These are phyloP conservation scores for Nebria ingens DNA, from an alignment of 1,140 invertebrate species.

Conservation along the genomic window DNA sequence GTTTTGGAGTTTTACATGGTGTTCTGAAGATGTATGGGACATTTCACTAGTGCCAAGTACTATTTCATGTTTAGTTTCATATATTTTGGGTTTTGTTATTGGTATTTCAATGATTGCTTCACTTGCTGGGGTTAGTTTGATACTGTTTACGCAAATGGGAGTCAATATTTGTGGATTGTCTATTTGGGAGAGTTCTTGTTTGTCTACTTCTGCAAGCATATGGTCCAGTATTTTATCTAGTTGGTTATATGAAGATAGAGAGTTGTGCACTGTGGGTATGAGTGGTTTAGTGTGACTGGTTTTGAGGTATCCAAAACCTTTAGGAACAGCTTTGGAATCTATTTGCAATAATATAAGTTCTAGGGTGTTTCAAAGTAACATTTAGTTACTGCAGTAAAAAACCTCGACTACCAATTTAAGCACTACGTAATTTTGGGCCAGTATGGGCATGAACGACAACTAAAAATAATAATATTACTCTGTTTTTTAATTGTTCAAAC, in stretches of 20 bases:
- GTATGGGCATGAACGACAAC: slow-evolving; percentile 7
- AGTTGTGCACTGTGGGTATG: neutral
- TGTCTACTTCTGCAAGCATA: slow-evolving; percentile 30
- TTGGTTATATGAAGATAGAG: slow-evolving; percentile 25
- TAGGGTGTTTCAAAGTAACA: neutral
- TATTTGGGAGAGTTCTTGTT: slow-evolving; percentile 24
- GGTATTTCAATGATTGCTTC: slow-evolving; percentile 33
- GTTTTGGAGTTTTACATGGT: no score
- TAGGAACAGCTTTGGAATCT: neutral
- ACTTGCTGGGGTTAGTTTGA: slow-evolving; percentile 27
- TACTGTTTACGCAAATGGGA: slow-evolving; percentile 25
- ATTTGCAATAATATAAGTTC: neutral
- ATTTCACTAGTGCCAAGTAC: neutral
- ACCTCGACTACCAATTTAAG: neutral
- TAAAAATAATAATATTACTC: slow-evolving; percentile 9
- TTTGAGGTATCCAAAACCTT: neutral
- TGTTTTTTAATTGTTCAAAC: no score
- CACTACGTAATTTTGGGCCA: slow-evolving; percentile 1
- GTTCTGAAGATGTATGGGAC: no score
- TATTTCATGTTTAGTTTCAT: slow-evolving; percentile 19
- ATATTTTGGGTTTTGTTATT: slow-evolving; percentile 21
- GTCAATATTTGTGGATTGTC: slow-evolving; percentile 22
- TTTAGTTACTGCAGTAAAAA: slow-evolving; percentile 2
- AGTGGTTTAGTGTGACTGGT: neutral
- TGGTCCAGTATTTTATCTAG: slow-evolving; percentile 30